A percentile compares a stretch with the other conserved stretches of the same genome.
phyloP scores from a whole-genome alignment of 2,113 vertebrate species.

The Synchiropus splendidus region DNA sequence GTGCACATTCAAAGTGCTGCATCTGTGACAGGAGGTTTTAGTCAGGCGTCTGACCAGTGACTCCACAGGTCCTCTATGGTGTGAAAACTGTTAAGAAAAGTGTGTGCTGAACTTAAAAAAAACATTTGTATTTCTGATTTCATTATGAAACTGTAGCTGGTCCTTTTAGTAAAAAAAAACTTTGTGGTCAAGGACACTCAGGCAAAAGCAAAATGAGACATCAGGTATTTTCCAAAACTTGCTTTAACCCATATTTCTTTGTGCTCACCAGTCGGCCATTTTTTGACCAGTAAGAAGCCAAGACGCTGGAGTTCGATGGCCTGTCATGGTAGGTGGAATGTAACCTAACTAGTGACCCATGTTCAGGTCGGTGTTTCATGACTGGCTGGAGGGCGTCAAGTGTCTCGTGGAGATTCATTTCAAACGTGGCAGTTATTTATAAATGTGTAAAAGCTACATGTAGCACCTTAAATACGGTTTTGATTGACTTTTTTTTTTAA shows the following conservation, averaged over 20 bases:
- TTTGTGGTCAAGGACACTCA: no score
- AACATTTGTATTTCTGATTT: no score
- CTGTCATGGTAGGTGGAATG: constrained; percentile 37
- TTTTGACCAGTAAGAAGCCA: neutral
- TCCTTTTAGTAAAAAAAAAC: no score
- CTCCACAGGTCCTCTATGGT: no score
- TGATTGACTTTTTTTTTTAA: constrained; percentile 34
- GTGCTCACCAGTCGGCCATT: constrained; percentile 6
- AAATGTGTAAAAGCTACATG: constrained; percentile 16
- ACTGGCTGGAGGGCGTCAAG: constrained; percentile 5
- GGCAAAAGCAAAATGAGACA: constrained; percentile 16
- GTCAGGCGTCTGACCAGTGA: no score
- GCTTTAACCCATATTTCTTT: constrained; percentile 8
- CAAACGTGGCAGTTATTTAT: constrained; percentile 2
- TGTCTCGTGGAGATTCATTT: constrained; percentile 16
- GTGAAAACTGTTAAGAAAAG: no score
- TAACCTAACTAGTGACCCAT: constrained; percentile 24
- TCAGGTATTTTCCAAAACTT: constrained; percentile 29
- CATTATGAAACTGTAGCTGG: no score
- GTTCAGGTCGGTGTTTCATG: constrained; percentile 19
- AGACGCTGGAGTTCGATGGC: constrained; percentile 3
- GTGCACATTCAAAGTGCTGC: no score
- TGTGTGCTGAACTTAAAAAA: no score
- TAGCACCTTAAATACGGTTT: constrained; percentile 25
- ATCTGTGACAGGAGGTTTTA: no score